Conservation (phyloP, 2,888 invertebrate species). For the Antheraea yamamai region DNA sequence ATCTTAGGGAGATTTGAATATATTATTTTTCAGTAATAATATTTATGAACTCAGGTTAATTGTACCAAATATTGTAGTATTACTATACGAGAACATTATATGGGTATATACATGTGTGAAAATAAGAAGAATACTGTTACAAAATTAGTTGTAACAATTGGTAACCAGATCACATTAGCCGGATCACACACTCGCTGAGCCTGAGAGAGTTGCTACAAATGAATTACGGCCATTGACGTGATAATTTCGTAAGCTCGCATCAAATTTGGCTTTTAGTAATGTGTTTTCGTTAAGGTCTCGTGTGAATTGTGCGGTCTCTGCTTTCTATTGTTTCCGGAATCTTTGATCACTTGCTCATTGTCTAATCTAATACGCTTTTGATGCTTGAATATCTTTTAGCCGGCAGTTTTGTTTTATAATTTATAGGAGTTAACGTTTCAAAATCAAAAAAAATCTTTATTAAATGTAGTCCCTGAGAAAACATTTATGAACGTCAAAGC, state of each 20-base stretch:
- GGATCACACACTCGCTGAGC: constrained; percentile 64
- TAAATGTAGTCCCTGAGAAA: neutral
- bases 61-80: neutral
- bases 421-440: neutral
- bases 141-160: constrained; percentile 58
- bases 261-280: constrained; percentile 78
- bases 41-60: neutral
- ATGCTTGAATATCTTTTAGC: constrained; percentile 26
- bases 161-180: constrained; percentile 67
- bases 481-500: too few relatives aligned
- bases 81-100: neutral
- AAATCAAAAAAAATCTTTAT: neutral
- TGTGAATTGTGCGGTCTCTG: constrained; percentile 57
- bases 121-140: constrained; percentile 50
- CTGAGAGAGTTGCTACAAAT: constrained; percentile 73
- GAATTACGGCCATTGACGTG: constrained; percentile 68
- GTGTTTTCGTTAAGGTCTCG: constrained; percentile 74
- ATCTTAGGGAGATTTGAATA: neutral
- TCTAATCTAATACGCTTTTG: constrained; percentile 52
- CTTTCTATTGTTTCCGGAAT: constrained; percentile 68
- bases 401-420: neutral
- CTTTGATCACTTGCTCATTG: constrained; percentile 51
- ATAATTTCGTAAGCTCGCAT: constrained; percentile 73
- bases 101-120: constrained; percentile 49
- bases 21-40: neutral